Conservation (phyloP, 2,888 invertebrate genomes). For the Arge pagana region DNA sequence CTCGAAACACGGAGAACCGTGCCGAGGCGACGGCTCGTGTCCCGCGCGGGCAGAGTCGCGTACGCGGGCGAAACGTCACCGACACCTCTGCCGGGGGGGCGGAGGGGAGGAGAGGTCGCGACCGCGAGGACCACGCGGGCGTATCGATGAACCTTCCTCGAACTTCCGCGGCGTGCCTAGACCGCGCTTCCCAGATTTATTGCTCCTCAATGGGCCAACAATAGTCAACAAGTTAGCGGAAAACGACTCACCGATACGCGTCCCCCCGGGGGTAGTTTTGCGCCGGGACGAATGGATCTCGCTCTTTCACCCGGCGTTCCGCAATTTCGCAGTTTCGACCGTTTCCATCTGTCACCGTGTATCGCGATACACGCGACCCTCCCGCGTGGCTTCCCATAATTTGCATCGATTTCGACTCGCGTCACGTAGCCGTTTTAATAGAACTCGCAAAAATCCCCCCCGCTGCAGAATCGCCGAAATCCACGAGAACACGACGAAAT, state of each 20-base stretch:
- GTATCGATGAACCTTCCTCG: no score
- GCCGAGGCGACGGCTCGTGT: constrained; percentile 15
- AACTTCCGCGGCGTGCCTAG: constrained; percentile 37
- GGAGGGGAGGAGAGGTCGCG: background rate
- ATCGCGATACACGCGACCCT: no score
- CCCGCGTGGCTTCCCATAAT: no score
- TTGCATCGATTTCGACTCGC: no score
- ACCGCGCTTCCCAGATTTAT: constrained; percentile 50
- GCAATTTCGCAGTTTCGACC: background rate
- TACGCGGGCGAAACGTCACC: constrained; percentile 7
- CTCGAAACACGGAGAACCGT: constrained; percentile 9
- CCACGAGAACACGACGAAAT: no score
- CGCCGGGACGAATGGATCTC: constrained; percentile 6
- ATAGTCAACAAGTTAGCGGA: constrained; percentile 54
- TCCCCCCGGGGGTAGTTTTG: constrained; percentile 9
- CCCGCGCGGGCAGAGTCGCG: constrained; percentile 1
- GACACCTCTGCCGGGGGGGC: constrained; percentile 1
- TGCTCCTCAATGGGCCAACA: constrained; percentile 52
- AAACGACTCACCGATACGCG: constrained; percentile 35
- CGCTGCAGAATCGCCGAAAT: no score
- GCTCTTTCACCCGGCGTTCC: constrained; percentile 1
- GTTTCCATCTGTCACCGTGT: background rate
- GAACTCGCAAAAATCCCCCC: no score
- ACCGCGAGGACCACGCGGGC: background rate
- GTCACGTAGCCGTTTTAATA: no score